Conservation (phyloP, 64 coral and sea anemone species). For the Hydrozoanthus tunicans region DNA sequence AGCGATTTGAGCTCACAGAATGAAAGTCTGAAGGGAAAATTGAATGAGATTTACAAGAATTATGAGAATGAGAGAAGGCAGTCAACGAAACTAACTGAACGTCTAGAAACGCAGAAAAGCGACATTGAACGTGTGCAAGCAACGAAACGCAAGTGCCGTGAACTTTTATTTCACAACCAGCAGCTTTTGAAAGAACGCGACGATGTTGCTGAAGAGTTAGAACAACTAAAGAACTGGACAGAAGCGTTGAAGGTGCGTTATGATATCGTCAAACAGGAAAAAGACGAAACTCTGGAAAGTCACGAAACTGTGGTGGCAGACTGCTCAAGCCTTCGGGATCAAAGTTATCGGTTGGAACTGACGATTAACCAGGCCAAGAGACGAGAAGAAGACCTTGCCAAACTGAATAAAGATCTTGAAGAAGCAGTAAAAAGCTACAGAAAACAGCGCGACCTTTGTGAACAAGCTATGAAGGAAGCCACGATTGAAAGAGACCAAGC, state of each 20-base stretch:
- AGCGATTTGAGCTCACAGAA: conserved; percentile 56
- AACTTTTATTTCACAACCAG: conserved; percentile 69
- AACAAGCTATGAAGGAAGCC: conserved; percentile 68
- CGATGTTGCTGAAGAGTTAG: conserved; percentile 61
- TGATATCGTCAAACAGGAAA: conserved; percentile 67
- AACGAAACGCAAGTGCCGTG: conserved; percentile 73
- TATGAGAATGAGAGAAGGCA: conserved; percentile 91
- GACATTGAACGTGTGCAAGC: conserved; percentile 78
- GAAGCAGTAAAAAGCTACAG: conserved; percentile 63
- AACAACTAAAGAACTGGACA: conserved; percentile 75
- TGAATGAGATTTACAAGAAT: conserved; percentile 71
- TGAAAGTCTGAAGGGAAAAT: conserved; percentile 58
- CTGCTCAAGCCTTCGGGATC: conserved; percentile 36
- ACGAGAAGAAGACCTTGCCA: conserved; percentile 50
- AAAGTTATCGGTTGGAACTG: conserved; percentile 70
- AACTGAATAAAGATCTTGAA: conserved; percentile 67
- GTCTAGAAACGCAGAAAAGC: conserved; percentile 82
- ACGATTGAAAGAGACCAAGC: conserved; percentile 60
- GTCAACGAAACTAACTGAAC: conserved; percentile 77
- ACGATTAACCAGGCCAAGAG: conserved; percentile 55
- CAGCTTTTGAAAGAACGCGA: conserved; percentile 62
- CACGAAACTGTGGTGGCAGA: conserved; percentile 61
- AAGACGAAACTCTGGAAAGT: conserved; percentile 67
- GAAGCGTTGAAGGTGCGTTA: conserved; percentile 75
- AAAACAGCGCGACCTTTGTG: conserved; percentile 71